Conservation (phyloP, 2,888 invertebrate genomes). For the Balanococcus diminutus region DNA sequence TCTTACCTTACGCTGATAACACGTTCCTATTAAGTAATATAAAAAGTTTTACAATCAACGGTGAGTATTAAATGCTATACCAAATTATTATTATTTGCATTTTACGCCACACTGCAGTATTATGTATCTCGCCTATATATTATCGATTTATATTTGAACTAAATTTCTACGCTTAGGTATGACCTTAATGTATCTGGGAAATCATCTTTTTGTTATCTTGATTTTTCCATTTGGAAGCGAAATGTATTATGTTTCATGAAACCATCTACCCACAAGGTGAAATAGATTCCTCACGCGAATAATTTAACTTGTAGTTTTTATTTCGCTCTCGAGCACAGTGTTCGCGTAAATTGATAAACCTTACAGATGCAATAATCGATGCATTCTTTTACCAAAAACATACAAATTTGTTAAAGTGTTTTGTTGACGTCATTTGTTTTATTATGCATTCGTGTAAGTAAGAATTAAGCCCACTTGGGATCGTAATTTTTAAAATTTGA, state of each 20-base stretch:
- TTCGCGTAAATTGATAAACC: background rate
- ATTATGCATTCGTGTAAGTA: background rate
- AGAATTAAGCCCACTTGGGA: background rate
- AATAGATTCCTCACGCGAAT: background rate
- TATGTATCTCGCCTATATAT: slow-evolving; percentile 52
- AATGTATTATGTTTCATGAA: background rate
- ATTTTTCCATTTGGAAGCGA: background rate
- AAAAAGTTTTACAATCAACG: background rate
- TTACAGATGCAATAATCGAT: background rate
- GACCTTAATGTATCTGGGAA: slow-evolving; percentile 50
- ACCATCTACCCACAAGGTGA: background rate
- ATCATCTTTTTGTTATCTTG: background rate
- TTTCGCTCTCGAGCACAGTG: background rate
- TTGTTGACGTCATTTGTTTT: background rate
- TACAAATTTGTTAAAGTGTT: background rate
- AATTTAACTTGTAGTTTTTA: background rate
- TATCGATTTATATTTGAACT: slow-evolving; percentile 49
- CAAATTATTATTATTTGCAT: background rate
- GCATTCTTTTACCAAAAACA: too few relatives aligned
- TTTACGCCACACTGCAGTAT: slow-evolving; percentile 45
- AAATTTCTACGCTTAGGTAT: slow-evolving; percentile 41
- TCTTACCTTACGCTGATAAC: slow-evolving; percentile 45
- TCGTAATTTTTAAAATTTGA: background rate
- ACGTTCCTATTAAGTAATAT: slow-evolving; percentile 42
- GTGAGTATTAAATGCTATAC: background rate